Conservation (phyloP, 2,888 invertebrate species). For the Dicranocentrus wangi region DNA sequence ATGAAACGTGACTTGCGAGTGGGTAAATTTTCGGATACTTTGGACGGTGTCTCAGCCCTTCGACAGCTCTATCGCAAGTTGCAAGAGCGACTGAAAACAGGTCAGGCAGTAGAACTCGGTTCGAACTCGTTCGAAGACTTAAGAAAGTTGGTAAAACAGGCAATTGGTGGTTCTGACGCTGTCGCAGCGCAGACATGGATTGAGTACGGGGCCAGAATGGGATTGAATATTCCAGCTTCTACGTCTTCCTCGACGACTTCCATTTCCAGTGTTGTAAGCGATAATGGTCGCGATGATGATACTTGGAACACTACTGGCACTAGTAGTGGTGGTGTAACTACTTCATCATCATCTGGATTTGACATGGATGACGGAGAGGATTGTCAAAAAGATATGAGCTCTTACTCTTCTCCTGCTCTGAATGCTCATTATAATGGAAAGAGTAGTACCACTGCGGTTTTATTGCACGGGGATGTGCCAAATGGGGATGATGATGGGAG, state of each 20-base stretch:
- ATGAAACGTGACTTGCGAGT: constrained; percentile 68
- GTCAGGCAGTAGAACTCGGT: constrained; percentile 53
- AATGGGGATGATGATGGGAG: background rate
- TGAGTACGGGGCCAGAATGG: constrained; percentile 50
- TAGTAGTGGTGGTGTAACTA: constrained; percentile 3
- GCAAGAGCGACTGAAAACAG: constrained; percentile 50
- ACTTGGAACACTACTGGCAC: background rate
- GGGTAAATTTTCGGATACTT: constrained; percentile 65
- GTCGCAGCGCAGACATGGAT: constrained; percentile 46
- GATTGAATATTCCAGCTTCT: constrained; percentile 46
- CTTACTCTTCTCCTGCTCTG: background rate
- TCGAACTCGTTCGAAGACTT: constrained; percentile 51
- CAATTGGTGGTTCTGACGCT: constrained; percentile 36
- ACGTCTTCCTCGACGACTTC: constrained; percentile 47
- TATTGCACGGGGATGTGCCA: background rate
- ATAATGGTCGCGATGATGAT: background rate
- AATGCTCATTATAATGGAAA: background rate
- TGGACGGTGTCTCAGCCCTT: constrained; percentile 64
- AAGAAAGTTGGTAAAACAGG: constrained; percentile 38
- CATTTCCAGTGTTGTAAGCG: constrained; percentile 13
- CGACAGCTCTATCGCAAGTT: constrained; percentile 63
- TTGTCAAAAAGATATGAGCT: constrained; percentile 33
- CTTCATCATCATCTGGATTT: constrained; percentile 39
- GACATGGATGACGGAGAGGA: constrained; percentile 37
- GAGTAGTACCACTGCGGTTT: background rate